phyloP scores from a whole-genome alignment of 2,797 vertebrate species.

The Ctenosaura bakeri region DNA sequence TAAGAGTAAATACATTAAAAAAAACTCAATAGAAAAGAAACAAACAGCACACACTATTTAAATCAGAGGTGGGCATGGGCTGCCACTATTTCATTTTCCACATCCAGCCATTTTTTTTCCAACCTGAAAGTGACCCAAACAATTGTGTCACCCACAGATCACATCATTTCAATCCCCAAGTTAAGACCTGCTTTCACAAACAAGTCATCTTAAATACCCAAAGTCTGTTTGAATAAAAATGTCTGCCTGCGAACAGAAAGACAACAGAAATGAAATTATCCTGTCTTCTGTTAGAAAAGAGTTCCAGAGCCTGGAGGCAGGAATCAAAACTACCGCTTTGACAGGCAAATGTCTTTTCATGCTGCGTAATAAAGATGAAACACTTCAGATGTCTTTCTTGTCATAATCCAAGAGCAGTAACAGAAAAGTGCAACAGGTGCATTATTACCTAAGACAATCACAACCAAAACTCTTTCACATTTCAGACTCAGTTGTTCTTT shows the following conservation, averaged over 20 bases:
- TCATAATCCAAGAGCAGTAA: not conserved
- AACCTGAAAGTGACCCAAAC: no score
- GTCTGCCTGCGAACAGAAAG: not conserved
- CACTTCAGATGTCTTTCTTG: constrained; percentile 9
- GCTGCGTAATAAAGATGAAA: constrained; percentile 32
- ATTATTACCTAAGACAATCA: not conserved
- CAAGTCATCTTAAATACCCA: not conserved
- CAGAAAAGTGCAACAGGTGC: not conserved
- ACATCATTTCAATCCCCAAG: no score
- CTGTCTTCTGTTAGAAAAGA: not conserved
- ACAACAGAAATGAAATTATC: not conserved
- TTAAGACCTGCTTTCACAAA: not conserved
- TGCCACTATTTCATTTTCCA: no score
- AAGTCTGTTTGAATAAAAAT: not conserved
- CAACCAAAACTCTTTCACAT: not conserved
- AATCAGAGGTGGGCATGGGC: not conserved
- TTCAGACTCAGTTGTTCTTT: not conserved
- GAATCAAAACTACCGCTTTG: no score
- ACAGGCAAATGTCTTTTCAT: constrained; percentile 27
- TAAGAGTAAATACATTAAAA: not conserved
- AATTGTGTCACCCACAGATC: no score
- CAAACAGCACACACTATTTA: not conserved
- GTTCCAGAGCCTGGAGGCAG: no score
- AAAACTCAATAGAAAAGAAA: not conserved
- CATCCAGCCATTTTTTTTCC: no score